Evolutionary conservation across 2,113 vertebrate species (phyloP).

Genomic region (Notarius quadriscutis): DNA sequence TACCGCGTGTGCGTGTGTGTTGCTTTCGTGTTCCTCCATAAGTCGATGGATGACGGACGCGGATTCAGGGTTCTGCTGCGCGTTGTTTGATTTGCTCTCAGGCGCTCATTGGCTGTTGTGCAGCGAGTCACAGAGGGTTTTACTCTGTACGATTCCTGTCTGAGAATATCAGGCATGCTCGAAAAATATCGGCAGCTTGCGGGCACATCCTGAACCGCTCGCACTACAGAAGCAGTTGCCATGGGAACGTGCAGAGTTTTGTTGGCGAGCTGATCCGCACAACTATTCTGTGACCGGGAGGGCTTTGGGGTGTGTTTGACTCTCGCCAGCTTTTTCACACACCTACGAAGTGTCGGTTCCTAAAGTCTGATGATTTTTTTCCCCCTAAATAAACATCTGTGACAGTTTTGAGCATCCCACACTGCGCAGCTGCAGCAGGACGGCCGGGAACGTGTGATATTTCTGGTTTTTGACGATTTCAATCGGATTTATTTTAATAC

Average conservation of each 20-base stretch:
- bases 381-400: neutral
- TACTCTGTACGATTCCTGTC: neutral
- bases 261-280: neutral
- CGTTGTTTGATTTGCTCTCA: neutral
- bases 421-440: slow-evolving; percentile 1
- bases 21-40: no score
- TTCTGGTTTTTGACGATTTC: slow-evolving; percentile 22
- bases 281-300: neutral
- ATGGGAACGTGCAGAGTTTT: neutral
- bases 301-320: neutral
- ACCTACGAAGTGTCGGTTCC: neutral
- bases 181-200: neutral
- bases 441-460: neutral
- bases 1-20: no score
- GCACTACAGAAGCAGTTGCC: neutral
- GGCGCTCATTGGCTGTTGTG: neutral
- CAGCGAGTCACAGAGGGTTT: neutral
- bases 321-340: neutral
- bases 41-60: neutral
- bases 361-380: neutral
- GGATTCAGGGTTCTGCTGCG: neutral
- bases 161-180: neutral
- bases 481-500: slow-evolving; percentile 43
- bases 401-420: slow-evolving; percentile 3
- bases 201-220: neutral